A percentile compares a stretch with the other conserved stretches of the same genome.
phyloP scores from a whole-genome alignment of 2,113 vertebrate species.

The Paratilapia polleni region DNA sequence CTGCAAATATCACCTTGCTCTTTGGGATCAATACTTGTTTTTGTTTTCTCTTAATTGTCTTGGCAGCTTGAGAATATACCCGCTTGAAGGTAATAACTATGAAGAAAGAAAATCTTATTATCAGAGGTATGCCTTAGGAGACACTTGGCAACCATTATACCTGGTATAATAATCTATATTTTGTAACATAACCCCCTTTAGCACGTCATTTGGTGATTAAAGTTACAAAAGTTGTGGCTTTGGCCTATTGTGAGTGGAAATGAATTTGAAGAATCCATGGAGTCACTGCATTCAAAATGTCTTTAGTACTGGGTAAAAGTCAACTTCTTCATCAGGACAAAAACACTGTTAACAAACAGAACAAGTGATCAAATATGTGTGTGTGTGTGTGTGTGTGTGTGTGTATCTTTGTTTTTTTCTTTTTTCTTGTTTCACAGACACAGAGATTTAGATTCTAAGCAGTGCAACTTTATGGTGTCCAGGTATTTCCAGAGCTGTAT shows the following conservation, averaged over 20 bases:
- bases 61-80: not conserved
- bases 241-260: too few species aligned
- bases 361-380: not conserved
- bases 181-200: not conserved
- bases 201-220: not conserved
- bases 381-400: not conserved
- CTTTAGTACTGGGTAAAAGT: not conserved
- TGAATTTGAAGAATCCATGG: not conserved
- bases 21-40: slow-evolving; percentile 11
- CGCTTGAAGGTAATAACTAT: not conserved
- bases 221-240: not conserved
- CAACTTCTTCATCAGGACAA: not conserved
- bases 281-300: not conserved
- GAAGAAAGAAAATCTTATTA: not conserved
- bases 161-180: not conserved
- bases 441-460: not conserved
- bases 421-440: not conserved
- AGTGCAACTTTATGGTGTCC: not conserved
- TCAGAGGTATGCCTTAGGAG: not conserved
- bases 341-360: not conserved
- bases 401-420: not conserved
- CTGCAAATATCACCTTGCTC: not conserved
- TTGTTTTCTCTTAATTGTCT: slow-evolving; percentile 10
- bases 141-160: not conserved
- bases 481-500: not conserved